Evolutionary conservation across 2,888 invertebrate species (phyloP).

Genomic region (Bruchidius siliquastri): DNA sequence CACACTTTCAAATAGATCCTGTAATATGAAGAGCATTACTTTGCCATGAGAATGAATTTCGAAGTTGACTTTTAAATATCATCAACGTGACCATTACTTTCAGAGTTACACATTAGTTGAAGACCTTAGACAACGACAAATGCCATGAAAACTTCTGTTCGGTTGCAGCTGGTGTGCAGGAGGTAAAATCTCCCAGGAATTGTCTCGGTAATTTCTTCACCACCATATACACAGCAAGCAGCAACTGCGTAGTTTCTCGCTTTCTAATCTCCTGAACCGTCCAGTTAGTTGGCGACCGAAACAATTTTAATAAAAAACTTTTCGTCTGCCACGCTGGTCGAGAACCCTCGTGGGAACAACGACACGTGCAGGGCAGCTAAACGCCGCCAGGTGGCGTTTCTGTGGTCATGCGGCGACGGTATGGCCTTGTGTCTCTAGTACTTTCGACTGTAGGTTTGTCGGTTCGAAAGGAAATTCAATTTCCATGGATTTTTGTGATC

Average conservation of each 20-base stretch:
- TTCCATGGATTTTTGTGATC: too few relatives aligned
- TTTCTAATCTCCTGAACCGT: neutral
- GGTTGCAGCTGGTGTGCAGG: too few relatives aligned
- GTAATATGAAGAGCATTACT: too few relatives aligned
- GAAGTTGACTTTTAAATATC: too few relatives aligned
- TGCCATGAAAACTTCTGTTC: too few relatives aligned
- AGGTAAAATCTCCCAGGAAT: neutral
- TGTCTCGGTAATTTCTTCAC: neutral
- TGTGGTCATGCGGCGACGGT: neutral
- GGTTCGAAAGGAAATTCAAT: too few relatives aligned
- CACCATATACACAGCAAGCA: neutral
- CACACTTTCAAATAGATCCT: too few relatives aligned
- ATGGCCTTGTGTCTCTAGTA: neutral
- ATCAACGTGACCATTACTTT: too few relatives aligned
- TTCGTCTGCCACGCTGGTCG: neutral
- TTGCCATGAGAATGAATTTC: too few relatives aligned
- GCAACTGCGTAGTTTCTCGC: neutral
- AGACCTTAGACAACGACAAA: too few relatives aligned
- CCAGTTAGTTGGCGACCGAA: neutral
- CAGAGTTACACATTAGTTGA: too few relatives aligned
- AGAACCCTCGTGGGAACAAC: neutral
- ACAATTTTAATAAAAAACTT: neutral
- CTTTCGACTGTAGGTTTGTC: too few relatives aligned
- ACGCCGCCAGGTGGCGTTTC: neutral
- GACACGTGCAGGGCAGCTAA: neutral